Conservation (phyloP, 37 sponge, comb jelly and placozoan genomes). For the Beroe ovata region DNA sequence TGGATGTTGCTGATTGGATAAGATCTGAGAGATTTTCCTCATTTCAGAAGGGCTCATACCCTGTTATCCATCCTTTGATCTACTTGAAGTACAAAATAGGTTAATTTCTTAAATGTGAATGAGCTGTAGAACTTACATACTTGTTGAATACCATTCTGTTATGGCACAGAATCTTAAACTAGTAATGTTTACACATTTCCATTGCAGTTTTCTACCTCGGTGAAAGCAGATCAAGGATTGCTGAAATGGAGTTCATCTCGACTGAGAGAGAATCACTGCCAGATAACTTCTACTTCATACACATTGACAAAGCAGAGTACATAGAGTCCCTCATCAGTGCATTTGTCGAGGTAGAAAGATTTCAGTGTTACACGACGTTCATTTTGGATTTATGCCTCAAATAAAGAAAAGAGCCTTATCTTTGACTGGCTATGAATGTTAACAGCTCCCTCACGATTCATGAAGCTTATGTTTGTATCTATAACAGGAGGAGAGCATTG, state of each 20-base stretch:
- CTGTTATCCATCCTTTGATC: constrained; percentile 27
- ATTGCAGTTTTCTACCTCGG: constrained; percentile 38
- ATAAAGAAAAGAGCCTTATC: too few species aligned
- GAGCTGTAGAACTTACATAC: too few species aligned
- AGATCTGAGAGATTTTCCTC: constrained; percentile 27
- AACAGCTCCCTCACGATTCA: too few species aligned
- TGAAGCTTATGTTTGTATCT: too few species aligned
- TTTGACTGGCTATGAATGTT: too few species aligned
- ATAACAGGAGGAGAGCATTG: not conserved
- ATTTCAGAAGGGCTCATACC: constrained; percentile 36
- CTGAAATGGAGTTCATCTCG: constrained; percentile 18
- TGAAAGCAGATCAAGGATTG: not conserved
- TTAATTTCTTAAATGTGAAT: not conserved
- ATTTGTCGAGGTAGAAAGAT: constrained; percentile 23
- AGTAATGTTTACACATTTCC: too few species aligned
- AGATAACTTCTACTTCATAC: constrained; percentile 12
- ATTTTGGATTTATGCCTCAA: too few species aligned
- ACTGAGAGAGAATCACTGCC: not conserved
- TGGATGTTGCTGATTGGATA: constrained; percentile 4
- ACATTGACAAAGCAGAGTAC: constrained; percentile 40
- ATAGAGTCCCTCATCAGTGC: constrained; percentile 54
- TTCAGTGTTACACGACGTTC: too few species aligned
- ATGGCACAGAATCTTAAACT: too few species aligned
- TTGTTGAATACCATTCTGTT: too few species aligned
- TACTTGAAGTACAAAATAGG: constrained; percentile 43